phyloP scores from a whole-genome alignment of 2,113 vertebrate species.

The Beaufortia kweichowensis region DNA sequence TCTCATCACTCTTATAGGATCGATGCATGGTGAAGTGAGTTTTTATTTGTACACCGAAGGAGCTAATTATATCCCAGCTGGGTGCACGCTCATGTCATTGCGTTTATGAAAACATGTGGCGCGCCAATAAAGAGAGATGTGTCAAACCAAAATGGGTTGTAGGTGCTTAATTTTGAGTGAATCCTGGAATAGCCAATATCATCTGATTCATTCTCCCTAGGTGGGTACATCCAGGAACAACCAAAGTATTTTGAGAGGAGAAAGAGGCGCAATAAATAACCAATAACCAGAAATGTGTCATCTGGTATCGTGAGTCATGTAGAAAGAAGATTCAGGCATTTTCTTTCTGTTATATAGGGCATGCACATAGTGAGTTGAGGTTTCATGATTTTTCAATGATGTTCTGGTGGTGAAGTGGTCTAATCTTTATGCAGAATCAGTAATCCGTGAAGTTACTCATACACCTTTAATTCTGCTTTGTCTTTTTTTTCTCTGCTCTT shows the following conservation, averaged over 20 bases:
- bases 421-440: neutral
- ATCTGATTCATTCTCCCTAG: neutral
- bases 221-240: neutral
- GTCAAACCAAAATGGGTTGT: conserved; percentile 21
- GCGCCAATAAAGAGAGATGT: neutral
- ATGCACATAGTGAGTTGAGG: neutral
- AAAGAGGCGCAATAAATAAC: neutral
- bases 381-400: neutral
- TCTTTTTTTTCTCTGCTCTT: neutral
- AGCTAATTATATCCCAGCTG: conserved; percentile 33
- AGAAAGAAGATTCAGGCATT: neutral
- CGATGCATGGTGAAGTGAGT: conserved; percentile 27
- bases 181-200: neutral
- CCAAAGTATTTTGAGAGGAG: neutral
- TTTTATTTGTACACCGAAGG: conserved; percentile 29
- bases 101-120: conserved; percentile 25
- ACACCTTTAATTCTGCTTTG: neutral
- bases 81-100: neutral
- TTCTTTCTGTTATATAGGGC: too few relatives aligned
- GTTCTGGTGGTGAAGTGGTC: neutral
- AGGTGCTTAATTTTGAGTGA: conserved; percentile 20
- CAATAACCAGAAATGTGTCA: neutral
- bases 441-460: too few relatives aligned
- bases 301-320: conserved; percentile 1
- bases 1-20: conserved; percentile 6